A percentile compares a stretch with the other conserved stretches of the same genome.
phyloP scores from a whole-genome alignment of 2,113 vertebrate species.

The Suricata suricatta region DNA sequence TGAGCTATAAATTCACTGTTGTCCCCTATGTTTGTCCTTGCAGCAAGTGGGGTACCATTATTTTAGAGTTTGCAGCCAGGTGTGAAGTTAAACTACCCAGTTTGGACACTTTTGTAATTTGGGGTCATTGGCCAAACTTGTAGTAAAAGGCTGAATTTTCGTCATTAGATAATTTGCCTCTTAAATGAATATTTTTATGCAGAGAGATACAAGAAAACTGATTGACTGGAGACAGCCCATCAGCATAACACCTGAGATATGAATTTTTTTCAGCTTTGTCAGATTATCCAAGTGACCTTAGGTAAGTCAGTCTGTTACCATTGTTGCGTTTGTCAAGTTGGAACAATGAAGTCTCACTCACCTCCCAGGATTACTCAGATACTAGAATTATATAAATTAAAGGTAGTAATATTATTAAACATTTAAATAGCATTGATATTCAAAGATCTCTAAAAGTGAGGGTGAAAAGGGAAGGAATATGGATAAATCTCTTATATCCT shows the following conservation, averaged over 20 bases:
- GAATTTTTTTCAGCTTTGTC: conserved; percentile 13
- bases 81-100: conserved; percentile 28
- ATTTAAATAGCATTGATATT: conserved; percentile 12
- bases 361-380: background rate
- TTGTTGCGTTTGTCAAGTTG: background rate
- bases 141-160: conserved; percentile 52
- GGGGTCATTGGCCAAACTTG: background rate
- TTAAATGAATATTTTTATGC: background rate
- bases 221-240: background rate
- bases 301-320: background rate
- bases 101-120: conserved; percentile 47
- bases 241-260: background rate
- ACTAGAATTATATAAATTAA: conserved; percentile 12
- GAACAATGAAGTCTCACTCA: conserved; percentile 17
- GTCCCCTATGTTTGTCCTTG: conserved; percentile 36
- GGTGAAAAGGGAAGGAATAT: background rate
- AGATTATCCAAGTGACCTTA: conserved; percentile 1
- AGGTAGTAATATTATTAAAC: background rate
- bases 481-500: background rate
- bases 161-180: conserved; percentile 6
- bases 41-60: conserved; percentile 37
- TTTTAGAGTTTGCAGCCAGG: conserved; percentile 19
- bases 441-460: conserved; percentile 26
- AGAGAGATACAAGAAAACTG: conserved; percentile 25
- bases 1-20: conserved; percentile 30